These are phyloP conservation scores for Drosophila neonasuta DNA, from an alignment of 2,888 invertebrate species.

Conservation along the genomic window DNA sequence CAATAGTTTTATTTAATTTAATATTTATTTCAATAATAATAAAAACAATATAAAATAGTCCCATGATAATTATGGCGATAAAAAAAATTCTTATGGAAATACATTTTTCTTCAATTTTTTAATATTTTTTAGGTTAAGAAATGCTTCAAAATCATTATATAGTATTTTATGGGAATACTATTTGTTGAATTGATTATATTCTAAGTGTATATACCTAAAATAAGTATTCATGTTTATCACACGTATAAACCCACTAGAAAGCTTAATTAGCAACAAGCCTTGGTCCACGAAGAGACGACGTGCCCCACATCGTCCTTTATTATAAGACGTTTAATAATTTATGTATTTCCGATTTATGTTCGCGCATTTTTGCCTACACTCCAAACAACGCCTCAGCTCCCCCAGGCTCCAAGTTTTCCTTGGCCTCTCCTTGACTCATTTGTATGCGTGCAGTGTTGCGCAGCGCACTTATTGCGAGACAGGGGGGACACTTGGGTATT, in stretches of 20 bases:
- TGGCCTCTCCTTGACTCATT: slow-evolving; percentile 49
- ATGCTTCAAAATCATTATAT: too few relatives aligned
- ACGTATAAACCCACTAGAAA: slow-evolving; percentile 31
- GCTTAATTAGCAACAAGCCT: slow-evolving; percentile 42
- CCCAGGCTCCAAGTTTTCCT: neutral
- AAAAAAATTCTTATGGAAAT: too few relatives aligned
- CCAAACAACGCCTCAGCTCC: slow-evolving; percentile 13
- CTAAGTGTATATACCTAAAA: too few relatives aligned
- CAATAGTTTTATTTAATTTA: too few relatives aligned
- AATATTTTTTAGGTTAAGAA: too few relatives aligned
- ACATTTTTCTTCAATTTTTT: too few relatives aligned
- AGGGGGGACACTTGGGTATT: slow-evolving; percentile 72
- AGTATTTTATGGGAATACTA: too few relatives aligned
- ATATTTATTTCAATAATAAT: too few relatives aligned
- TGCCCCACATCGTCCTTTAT: slow-evolving; percentile 54
- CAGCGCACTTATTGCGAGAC: slow-evolving; percentile 73
- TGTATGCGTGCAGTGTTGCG: slow-evolving; percentile 74
- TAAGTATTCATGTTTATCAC: neutral
- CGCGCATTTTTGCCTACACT: slow-evolving; percentile 51
- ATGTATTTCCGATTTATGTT: slow-evolving; percentile 74
- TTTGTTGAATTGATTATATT: too few relatives aligned
- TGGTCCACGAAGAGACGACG: slow-evolving; percentile 11
- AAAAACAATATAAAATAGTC: too few relatives aligned
- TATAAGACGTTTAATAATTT: slow-evolving; percentile 71
- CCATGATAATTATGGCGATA: too few relatives aligned